phyloP scores from a whole-genome alignment of 2,888 invertebrate genomes.

The Fabriciana adippe region DNA sequence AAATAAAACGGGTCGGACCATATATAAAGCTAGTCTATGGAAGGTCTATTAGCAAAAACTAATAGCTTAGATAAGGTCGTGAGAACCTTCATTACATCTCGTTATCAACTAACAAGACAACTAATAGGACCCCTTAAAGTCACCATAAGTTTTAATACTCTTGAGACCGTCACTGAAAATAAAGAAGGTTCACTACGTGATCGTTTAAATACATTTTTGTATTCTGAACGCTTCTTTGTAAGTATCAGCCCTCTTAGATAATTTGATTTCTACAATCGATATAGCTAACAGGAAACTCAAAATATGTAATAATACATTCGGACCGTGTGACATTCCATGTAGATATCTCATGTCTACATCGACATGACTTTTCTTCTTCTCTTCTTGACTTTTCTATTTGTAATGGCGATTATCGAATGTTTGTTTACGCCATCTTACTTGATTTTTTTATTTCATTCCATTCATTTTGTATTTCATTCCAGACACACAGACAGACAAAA shows the following conservation, averaged over 20 bases:
- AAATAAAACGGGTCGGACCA: too few relatives aligned
- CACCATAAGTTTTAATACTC: conserved; percentile 35
- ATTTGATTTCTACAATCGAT: too few relatives aligned
- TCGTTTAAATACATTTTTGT: background rate
- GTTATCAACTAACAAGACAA: conserved; percentile 34
- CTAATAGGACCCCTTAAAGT: conserved; percentile 32
- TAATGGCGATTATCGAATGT: too few relatives aligned
- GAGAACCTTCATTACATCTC: conserved; percentile 29
- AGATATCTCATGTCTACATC: background rate
- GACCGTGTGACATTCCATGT: background rate
- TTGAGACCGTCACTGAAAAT: conserved; percentile 22
- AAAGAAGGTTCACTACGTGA: conserved; percentile 24
- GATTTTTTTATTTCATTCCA: too few relatives aligned
- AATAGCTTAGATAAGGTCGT: background rate
- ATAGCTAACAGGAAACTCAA: too few relatives aligned
- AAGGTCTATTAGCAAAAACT: background rate
- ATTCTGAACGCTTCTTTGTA: background rate
- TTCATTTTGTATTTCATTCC: too few relatives aligned
- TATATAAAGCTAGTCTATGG: too few relatives aligned
- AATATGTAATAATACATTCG: background rate
- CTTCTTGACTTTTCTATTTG: too few relatives aligned
- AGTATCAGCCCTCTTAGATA: background rate
- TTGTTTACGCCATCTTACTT: too few relatives aligned
- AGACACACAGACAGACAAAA: too few relatives aligned
- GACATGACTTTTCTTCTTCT: too few relatives aligned